Percentiles rank a stretch among this genome's conserved stretches.
Evolutionary conservation across 2,113 vertebrate species (phyloP).

Genomic region (Chaetops frenatus): DNA sequence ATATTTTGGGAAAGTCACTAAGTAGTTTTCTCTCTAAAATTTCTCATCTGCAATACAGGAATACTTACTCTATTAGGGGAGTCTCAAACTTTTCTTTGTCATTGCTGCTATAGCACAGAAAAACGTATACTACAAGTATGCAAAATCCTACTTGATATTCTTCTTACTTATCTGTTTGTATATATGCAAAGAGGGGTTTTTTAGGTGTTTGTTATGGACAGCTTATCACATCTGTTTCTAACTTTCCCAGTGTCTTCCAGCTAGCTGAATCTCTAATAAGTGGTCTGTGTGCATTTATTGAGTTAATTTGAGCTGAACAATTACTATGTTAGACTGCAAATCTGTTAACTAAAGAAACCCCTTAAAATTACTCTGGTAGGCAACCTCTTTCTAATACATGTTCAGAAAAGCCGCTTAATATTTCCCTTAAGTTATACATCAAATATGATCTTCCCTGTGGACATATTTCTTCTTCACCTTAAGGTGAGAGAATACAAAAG

Average conservation of each 20-base stretch:
- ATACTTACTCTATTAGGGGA: not conserved
- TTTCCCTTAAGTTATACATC: not conserved
- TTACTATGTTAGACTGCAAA: not conserved
- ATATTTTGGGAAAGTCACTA: not conserved
- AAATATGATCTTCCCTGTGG: not conserved
- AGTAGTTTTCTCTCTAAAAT: not conserved
- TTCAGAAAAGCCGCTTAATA: not conserved
- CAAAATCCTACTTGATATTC: not conserved
- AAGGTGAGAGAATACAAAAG: not conserved
- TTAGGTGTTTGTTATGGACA: not conserved
- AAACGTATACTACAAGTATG: not conserved
- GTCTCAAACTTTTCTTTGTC: conserved; percentile 3
- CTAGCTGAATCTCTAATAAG: not conserved
- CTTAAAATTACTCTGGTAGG: not conserved
- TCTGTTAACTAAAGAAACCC: not conserved
- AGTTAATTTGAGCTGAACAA: not conserved
- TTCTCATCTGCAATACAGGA: not conserved
- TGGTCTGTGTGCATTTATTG: not conserved
- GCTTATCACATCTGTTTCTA: not conserved
- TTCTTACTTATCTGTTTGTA: not conserved
- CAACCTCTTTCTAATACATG: not conserved
- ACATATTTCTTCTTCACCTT: not conserved
- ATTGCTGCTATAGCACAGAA: not conserved
- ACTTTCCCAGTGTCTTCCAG: not conserved
- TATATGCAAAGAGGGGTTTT: not conserved